phyloP scores from a whole-genome alignment of 2,888 invertebrate species.

The Nemotelus nigrinus region DNA sequence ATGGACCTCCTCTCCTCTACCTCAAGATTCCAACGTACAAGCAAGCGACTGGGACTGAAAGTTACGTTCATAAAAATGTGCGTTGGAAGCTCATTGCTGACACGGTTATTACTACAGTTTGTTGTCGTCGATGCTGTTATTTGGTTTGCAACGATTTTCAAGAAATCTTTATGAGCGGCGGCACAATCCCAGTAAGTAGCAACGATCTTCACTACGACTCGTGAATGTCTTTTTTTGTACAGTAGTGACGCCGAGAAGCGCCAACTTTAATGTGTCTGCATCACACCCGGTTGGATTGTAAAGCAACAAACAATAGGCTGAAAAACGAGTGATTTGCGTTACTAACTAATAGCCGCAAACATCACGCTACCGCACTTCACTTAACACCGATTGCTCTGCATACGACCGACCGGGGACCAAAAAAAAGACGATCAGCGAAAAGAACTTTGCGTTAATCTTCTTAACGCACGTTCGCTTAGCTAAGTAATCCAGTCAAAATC shows the following conservation, averaged over 20 bases:
- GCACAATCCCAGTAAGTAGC: slow-evolving; percentile 15
- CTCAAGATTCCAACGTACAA: too few relatives aligned
- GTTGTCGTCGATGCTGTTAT: slow-evolving; percentile 12
- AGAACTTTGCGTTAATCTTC: too few relatives aligned
- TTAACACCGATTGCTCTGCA: neutral
- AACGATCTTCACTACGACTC: neutral
- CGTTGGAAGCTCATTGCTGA: slow-evolving; percentile 20
- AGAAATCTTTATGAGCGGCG: slow-evolving; percentile 31
- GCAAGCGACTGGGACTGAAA: too few relatives aligned
- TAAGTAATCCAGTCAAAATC: slow-evolving; percentile 1
- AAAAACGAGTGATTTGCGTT: slow-evolving; percentile 33
- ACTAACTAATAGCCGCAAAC: slow-evolving; percentile 32
- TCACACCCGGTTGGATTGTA: neutral
- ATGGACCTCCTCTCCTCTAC: too few relatives aligned
- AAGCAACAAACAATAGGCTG: slow-evolving; percentile 32
- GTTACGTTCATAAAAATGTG: neutral
- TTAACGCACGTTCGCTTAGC: neutral
- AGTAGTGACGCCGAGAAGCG: slow-evolving; percentile 7
- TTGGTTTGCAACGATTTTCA: neutral
- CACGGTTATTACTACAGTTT: slow-evolving; percentile 10
- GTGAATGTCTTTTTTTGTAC: slow-evolving; percentile 17
- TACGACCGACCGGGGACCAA: too few relatives aligned
- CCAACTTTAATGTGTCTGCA: slow-evolving; percentile 31
- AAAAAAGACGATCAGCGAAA: too few relatives aligned
- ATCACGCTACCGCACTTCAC: slow-evolving; percentile 40